phyloP scores from a whole-genome alignment of 2,888 invertebrate genomes.

The Lepidocyrtinus sp. region DNA sequence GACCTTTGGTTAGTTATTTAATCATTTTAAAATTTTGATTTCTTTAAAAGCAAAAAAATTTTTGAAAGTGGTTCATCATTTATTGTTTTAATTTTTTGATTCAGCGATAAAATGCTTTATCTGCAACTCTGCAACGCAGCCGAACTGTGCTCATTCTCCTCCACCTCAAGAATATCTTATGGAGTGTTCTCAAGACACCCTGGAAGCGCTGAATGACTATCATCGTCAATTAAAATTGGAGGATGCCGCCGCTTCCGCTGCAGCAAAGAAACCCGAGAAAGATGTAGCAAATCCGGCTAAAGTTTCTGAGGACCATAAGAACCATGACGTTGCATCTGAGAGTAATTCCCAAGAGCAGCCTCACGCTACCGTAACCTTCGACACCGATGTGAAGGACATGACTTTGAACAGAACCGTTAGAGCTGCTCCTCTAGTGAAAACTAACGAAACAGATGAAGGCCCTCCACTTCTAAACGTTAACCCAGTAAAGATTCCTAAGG shows the following conservation, averaged over 20 bases:
- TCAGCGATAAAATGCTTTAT: constrained; percentile 63
- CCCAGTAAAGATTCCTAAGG: constrained; percentile 19
- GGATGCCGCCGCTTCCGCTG: constrained; percentile 16
- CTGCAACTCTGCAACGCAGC: constrained; percentile 58
- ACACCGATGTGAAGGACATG: neutral
- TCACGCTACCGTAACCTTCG: neutral
- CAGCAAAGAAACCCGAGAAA: neutral
- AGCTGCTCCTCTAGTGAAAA: neutral
- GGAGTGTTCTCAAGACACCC: constrained; percentile 41
- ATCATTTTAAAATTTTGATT: neutral
- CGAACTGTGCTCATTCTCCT: constrained; percentile 39
- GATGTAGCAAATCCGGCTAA: too few species aligned
- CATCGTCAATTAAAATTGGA: constrained; percentile 19
- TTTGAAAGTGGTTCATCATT: neutral
- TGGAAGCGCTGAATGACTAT: constrained; percentile 17
- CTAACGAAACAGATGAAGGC: neutral
- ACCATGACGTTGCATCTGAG: neutral
- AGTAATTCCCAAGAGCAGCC: neutral
- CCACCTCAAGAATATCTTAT: constrained; percentile 55
- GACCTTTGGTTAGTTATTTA: neutral
- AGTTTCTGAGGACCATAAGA: too few species aligned
- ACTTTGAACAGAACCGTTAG: neutral
- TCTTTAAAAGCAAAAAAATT: too few species aligned
- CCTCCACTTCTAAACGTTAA: neutral
- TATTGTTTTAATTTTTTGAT: constrained; percentile 12